Evolutionary conservation across 2,797 vertebrate genomes (phyloP).

Genomic region (Micromesistius poutassou): DNA sequence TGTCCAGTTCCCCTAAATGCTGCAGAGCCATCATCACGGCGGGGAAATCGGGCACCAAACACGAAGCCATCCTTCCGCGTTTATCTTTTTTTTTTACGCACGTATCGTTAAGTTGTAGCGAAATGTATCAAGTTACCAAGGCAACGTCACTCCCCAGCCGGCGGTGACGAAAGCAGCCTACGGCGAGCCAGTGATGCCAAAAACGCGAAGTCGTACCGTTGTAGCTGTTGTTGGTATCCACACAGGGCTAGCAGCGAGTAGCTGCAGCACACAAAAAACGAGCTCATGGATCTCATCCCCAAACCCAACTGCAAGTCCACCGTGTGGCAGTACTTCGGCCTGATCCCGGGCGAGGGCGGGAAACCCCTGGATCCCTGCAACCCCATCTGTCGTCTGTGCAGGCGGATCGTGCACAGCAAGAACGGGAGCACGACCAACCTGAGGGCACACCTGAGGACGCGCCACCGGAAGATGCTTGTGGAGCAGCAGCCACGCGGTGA

Average conservation of each 20-base stretch:
- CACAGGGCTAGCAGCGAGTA: no score
- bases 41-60: slow-evolving; percentile 61
- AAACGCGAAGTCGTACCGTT: not conserved
- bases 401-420: slow-evolving; percentile 63
- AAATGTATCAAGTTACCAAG: not conserved
- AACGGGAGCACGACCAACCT: slow-evolving; percentile 67
- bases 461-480: slow-evolving; percentile 56
- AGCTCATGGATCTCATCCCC: slow-evolving; percentile 55
- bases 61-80: slow-evolving; percentile 52
- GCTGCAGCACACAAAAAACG: no score
- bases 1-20: slow-evolving; percentile 68
- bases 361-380: slow-evolving; percentile 50
- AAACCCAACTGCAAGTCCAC: slow-evolving; percentile 62
- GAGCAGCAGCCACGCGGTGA: slow-evolving; percentile 9
- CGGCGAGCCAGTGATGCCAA: not conserved
- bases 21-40: slow-evolving; percentile 64
- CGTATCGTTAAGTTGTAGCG: not conserved
- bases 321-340: slow-evolving; percentile 67
- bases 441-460: slow-evolving; percentile 61
- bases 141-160: not conserved
- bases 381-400: slow-evolving; percentile 59
- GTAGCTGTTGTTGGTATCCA: not conserved
- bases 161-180: not conserved
- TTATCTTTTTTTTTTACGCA: not conserved
- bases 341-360: slow-evolving; percentile 60